These are phyloP conservation scores for Chaenocephalus aceratus DNA, from an alignment of 2,113 vertebrate genomes.

Conservation along the genomic window DNA sequence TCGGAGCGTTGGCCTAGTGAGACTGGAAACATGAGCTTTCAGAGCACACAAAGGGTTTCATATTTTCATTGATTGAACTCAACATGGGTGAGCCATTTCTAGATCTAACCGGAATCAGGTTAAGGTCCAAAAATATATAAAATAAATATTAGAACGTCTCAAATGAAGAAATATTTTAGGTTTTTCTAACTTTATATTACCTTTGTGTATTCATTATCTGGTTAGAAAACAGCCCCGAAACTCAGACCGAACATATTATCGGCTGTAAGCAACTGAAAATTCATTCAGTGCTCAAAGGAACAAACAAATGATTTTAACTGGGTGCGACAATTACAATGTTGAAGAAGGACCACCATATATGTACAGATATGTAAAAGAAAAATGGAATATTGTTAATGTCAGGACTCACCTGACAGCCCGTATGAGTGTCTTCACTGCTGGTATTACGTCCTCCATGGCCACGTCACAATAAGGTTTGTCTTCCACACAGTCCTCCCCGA, in stretches of 20 bases:
- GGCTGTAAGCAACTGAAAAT: no score
- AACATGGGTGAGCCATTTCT: no score
- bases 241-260: no score
- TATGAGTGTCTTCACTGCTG: constrained; percentile 93
- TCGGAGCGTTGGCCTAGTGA: background rate
- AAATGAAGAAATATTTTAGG: no score
- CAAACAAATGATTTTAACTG: background rate
- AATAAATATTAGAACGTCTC: no score
- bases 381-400: background rate
- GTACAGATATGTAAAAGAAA: background rate
- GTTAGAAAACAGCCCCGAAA: no score
- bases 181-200: no score
- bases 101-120: no score
- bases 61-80: background rate
- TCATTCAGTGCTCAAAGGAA: background rate
- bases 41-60: background rate
- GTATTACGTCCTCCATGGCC: constrained; percentile 93
- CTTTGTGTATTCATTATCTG: no score
- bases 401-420: constrained; percentile 91
- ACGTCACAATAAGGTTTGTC: constrained; percentile 94
- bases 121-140: background rate
- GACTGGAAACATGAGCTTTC: background rate
- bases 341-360: background rate
- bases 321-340: background rate
- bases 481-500: constrained; percentile 89